Conservation (phyloP, 2,113 vertebrate species). For the Motacilla alba region DNA sequence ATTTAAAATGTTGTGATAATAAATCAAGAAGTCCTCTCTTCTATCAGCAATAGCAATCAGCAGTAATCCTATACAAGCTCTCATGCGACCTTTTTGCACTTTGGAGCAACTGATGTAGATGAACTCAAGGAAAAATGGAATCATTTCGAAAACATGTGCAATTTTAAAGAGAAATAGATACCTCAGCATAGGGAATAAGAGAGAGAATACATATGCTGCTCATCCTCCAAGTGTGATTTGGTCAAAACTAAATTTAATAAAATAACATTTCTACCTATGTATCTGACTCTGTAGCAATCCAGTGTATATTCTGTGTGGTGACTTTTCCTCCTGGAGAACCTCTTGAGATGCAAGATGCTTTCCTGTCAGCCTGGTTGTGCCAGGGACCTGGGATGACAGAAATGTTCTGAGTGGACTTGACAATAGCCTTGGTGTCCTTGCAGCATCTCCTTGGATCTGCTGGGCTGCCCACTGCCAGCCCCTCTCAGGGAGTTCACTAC, state of each 20-base stretch:
- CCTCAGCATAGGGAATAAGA: neutral
- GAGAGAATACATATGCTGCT: neutral
- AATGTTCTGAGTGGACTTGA: neutral
- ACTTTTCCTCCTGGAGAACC: neutral
- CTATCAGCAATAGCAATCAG: neutral
- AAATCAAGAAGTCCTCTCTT: neutral
- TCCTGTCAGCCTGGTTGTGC: neutral
- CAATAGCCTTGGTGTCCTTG: neutral
- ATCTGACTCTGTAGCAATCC: neutral
- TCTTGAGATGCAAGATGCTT: neutral
- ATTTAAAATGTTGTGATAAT: neutral
- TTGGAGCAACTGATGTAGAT: neutral
- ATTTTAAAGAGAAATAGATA: neutral
- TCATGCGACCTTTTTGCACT: neutral
- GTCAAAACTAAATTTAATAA: neutral
- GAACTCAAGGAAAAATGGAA: neutral
- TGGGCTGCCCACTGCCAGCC: neutral
- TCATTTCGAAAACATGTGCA: neutral
- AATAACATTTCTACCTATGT: neutral
- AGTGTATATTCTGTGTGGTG: neutral
- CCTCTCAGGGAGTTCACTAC: fast-evolving
- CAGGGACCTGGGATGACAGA: neutral
- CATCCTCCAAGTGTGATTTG: neutral
- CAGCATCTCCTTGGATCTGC: neutral
- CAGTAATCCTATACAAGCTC: neutral